Percentiles rank a stretch among this genome's conserved stretches.
These are phyloP conservation scores for Apteryx owenii DNA, from an alignment of 2,113 vertebrate genomes.

Conservation along the genomic window DNA sequence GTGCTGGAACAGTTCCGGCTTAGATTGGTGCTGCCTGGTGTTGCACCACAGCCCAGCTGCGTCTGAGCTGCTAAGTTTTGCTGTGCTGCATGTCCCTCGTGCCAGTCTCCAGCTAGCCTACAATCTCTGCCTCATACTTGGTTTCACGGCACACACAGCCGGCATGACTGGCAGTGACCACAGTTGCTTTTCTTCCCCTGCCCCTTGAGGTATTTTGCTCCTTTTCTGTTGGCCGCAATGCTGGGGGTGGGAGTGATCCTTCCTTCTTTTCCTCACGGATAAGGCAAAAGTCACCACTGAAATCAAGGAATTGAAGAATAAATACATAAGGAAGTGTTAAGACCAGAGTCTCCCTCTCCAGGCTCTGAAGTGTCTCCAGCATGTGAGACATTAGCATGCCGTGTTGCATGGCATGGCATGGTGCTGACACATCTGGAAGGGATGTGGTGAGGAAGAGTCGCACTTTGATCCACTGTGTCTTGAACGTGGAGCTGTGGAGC, in stretches of 20 bases:
- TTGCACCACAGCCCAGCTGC: no score
- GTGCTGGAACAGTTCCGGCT: neutral
- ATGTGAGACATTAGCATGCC: neutral
- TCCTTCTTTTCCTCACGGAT: neutral
- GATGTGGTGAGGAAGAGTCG: no score
- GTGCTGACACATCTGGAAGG: neutral
- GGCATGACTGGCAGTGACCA: no score
- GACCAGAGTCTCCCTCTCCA: neutral
- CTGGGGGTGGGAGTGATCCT: neutral
- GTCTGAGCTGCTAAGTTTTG: no score
- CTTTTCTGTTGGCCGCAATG: neutral
- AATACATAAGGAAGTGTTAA: neutral
- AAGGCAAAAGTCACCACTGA: neutral
- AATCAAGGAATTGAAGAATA: neutral
- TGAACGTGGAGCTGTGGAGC: rapidly evolving
- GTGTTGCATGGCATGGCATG: neutral
- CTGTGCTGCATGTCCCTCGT: no score
- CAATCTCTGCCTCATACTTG: no score
- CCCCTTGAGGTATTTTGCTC: no score
- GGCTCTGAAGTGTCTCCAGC: neutral
- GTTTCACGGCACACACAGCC: no score
- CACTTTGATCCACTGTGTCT: neutral
- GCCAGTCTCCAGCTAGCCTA: no score
- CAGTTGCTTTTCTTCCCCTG: no score
- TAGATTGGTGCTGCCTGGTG: neutral